These are phyloP conservation scores for Plagodis dolabraria DNA, from an alignment of 2,888 invertebrate genomes.

Conservation along the genomic window DNA sequence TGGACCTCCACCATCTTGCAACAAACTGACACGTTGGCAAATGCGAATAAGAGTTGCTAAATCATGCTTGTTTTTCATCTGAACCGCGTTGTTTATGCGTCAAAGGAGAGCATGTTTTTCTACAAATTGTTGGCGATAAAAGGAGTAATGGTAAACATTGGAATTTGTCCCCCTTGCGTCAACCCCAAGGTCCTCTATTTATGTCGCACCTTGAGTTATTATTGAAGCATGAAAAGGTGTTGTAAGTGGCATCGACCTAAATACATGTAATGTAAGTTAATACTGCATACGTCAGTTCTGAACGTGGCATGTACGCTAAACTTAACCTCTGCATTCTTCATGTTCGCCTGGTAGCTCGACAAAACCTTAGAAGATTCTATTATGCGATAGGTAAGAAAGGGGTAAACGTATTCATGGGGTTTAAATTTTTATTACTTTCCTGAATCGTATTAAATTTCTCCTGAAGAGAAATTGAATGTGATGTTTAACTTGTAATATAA, in stretches of 20 bases:
- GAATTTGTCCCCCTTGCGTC: no score
- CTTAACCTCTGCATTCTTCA: conserved; percentile 59
- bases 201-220: conserved; percentile 8
- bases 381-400: conserved; percentile 45
- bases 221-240: conserved; percentile 1
- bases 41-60: no score
- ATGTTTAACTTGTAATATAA: not conserved
- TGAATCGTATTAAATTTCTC: conserved; percentile 5
- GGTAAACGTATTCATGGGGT: conserved; percentile 55
- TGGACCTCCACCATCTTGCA: no score
- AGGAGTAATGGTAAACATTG: no score
- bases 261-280: conserved; percentile 8
- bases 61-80: no score
- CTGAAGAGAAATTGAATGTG: conserved; percentile 13
- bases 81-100: no score
- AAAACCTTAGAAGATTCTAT: conserved; percentile 55
- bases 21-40: no score
- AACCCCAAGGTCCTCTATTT: not conserved
- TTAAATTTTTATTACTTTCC: conserved; percentile 43
- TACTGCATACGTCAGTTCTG: conserved; percentile 1
- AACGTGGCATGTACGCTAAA: conserved; percentile 30
- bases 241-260: conserved; percentile 13
- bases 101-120: no score
- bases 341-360: conserved; percentile 52
- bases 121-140: no score